These are phyloP conservation scores for Mirza zaza DNA, from an alignment of 2,113 vertebrate species.

Conservation along the genomic window DNA sequence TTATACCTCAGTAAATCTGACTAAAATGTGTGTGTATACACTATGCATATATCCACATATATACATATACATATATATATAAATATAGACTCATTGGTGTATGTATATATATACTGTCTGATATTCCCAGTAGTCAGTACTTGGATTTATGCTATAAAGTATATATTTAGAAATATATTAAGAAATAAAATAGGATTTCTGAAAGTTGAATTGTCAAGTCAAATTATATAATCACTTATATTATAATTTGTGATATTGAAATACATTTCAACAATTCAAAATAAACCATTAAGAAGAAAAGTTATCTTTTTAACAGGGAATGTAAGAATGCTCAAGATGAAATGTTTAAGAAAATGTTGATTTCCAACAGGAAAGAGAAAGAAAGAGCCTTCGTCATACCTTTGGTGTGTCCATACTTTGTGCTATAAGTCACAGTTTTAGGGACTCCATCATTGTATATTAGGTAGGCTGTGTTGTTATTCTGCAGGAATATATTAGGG, in stretches of 20 bases:
- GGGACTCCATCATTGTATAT: conserved; percentile 94
- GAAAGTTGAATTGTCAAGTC: neutral
- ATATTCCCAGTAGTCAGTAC: neutral
- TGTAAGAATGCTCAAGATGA: neutral
- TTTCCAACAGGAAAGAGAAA: conserved; percentile 15
- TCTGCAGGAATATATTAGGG: conserved; percentile 78
- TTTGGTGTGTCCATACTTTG: conserved; percentile 91
- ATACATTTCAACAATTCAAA: neutral
- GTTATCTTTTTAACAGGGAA: conserved; percentile 7
- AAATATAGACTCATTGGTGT: neutral
- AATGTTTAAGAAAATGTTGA: conserved; percentile 1
- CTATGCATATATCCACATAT: neutral
- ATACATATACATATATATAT: neutral
- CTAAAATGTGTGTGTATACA: neutral
- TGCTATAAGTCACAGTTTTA: conserved; percentile 77
- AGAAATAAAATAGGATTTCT: conserved; percentile 47
- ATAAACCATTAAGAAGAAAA: conserved; percentile 25
- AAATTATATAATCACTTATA: conserved; percentile 12
- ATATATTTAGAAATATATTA: neutral
- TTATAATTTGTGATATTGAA: conserved; percentile 14
- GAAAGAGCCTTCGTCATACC: conserved; percentile 81
- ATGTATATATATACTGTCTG: neutral
- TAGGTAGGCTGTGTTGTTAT: conserved; percentile 85
- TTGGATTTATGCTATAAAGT: conserved; percentile 4
- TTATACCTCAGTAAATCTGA: neutral